These are phyloP conservation scores for Hippolais icterina DNA, from an alignment of 2,113 vertebrate genomes.

Conservation along the genomic window DNA sequence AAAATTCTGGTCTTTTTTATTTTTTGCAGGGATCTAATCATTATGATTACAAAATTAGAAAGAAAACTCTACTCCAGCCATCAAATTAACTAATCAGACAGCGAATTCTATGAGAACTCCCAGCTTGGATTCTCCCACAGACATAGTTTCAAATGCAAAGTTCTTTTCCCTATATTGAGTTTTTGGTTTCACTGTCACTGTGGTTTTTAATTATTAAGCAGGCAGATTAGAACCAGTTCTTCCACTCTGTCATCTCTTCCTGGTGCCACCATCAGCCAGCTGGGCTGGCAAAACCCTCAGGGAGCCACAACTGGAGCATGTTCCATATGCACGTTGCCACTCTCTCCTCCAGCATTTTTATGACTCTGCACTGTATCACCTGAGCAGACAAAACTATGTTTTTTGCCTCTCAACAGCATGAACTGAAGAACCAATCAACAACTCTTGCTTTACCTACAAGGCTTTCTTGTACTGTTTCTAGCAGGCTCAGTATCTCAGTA, in stretches of 20 bases:
- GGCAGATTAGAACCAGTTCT: constrained; percentile 6
- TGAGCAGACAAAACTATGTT: background rate
- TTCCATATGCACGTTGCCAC: rapidly evolving
- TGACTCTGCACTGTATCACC: background rate
- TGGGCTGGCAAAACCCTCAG: background rate
- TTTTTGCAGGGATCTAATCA: background rate
- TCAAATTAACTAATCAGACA: background rate
- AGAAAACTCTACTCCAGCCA: background rate
- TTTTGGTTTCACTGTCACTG: background rate
- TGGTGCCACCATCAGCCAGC: background rate
- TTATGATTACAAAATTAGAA: background rate
- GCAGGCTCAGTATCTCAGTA: background rate
- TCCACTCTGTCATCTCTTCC: background rate
- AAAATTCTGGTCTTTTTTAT: background rate
- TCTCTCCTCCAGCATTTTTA: background rate
- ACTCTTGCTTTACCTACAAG: background rate
- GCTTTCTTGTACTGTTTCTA: background rate
- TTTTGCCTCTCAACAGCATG: background rate
- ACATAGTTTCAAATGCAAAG: background rate
- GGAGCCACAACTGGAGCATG: background rate
- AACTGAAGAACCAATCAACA: background rate
- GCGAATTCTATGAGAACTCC: background rate
- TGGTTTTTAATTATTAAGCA: constrained; percentile 10
- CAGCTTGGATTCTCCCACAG: background rate
- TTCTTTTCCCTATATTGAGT: background rate